phyloP scores from a whole-genome alignment of 2,113 vertebrate species.

The Seriola quinqueradiata region DNA sequence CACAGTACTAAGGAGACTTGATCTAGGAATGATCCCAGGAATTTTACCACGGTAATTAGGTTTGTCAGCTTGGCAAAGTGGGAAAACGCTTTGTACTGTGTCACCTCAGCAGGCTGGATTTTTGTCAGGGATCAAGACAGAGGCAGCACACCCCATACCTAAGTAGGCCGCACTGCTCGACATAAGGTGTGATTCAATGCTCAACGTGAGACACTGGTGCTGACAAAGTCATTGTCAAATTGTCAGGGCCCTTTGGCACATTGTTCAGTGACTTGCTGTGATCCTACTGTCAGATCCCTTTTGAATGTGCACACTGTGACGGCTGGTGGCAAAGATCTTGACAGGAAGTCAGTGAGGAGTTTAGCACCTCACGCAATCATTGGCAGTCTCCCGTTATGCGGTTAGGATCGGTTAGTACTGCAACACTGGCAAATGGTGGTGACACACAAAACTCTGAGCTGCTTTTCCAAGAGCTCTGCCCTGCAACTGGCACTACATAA shows the following conservation, averaged over 20 bases:
- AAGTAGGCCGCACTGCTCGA: conserved; percentile 54
- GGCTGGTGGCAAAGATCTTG: conserved; percentile 57
- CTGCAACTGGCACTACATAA: conserved; percentile 43
- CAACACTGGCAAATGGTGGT: conserved; percentile 29
- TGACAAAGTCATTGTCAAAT: conserved; percentile 75
- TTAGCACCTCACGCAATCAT: conserved; percentile 55
- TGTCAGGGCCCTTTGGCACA: conserved; percentile 73
- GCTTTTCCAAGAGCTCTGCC: conserved; percentile 28
- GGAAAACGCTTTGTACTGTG: conserved; percentile 77
- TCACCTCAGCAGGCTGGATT: conserved; percentile 73
- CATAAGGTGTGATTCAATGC: conserved; percentile 69
- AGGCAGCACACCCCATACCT: conserved; percentile 55
- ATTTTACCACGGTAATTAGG: conserved; percentile 71
- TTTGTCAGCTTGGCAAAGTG: conserved; percentile 77
- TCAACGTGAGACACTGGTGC: conserved; percentile 44
- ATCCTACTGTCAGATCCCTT: conserved; percentile 54
- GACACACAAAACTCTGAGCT: conserved; percentile 16
- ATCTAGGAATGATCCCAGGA: conserved; percentile 77
- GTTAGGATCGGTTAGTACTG: conserved; percentile 20
- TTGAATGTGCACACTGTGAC: conserved; percentile 14
- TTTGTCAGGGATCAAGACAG: conserved; percentile 76
- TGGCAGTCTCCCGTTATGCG: conserved; percentile 27
- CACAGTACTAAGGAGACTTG: conserved; percentile 68
- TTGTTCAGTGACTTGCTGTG: conserved; percentile 60
- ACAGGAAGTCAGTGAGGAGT: conserved; percentile 57